These are phyloP conservation scores for Caretta caretta DNA, from an alignment of 2,113 vertebrate genomes.

Conservation along the genomic window DNA sequence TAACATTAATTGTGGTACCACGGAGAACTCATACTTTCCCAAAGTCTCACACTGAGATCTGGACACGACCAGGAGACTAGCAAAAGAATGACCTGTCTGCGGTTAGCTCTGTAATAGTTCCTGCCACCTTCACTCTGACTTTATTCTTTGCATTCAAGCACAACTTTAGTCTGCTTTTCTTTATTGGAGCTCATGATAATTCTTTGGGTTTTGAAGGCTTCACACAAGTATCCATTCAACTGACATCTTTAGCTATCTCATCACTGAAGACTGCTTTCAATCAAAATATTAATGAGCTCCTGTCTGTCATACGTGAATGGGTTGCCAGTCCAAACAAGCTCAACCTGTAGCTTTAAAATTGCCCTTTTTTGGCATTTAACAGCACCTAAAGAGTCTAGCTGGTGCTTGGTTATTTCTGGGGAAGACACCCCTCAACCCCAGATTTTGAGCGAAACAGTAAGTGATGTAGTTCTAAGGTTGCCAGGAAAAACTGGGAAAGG, in stretches of 20 bases:
- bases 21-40: neutral
- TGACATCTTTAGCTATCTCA: neutral
- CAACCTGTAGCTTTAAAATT: too few species aligned
- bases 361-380: too few species aligned
- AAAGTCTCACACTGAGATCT: neutral
- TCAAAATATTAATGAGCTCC: neutral
- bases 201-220: neutral
- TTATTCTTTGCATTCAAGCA: neutral
- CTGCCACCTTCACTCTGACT: neutral
- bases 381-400: neutral
- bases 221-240: neutral
- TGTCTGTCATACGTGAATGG: too few species aligned
- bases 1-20: neutral
- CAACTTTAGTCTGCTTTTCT: neutral
- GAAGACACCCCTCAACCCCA: neutral
- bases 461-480: neutral
- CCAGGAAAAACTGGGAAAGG: too few species aligned
- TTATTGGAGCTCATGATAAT: neutral
- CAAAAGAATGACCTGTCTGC: neutral
- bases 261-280: neutral
- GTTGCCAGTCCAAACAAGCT: too few species aligned
- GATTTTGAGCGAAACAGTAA: too few species aligned
- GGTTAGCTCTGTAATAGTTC: neutral
- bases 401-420: neutral
- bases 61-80: neutral